A percentile compares a stretch with the other conserved stretches of the same genome.
These are phyloP conservation scores for Globodera rostochiensis DNA, from an alignment of 1,140 invertebrate species.

Conservation along the genomic window DNA sequence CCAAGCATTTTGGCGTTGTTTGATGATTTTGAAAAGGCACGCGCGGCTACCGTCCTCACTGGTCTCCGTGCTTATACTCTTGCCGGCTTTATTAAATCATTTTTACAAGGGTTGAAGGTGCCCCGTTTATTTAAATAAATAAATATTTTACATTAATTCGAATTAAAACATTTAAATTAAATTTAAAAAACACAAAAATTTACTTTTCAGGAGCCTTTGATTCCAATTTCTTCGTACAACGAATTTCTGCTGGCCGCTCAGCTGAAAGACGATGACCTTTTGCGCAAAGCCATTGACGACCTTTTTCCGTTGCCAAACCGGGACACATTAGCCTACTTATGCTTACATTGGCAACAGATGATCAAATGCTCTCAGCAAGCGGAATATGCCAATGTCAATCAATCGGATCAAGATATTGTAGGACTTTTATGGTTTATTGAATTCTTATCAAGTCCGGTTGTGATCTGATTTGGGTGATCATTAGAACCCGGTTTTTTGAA, in stretches of 20 bases:
- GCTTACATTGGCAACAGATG: conserved; percentile 77
- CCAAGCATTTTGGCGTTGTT: not conserved
- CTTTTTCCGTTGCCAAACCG: conserved; percentile 79
- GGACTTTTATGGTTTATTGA: not conserved
- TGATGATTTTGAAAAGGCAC: not conserved
- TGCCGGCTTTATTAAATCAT: conserved; percentile 83
- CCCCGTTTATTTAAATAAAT: not conserved
- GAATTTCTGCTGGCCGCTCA: conserved; percentile 75
- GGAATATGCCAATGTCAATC: not conserved
- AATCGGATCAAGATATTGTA: not conserved
- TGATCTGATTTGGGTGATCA: not conserved
- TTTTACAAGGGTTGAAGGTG: conserved; percentile 66
- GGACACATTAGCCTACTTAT: conserved; percentile 82
- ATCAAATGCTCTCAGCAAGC: conserved; percentile 5
- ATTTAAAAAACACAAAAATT: not conserved
- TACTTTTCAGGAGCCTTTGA: conserved; percentile 75
- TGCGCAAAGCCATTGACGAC: conserved; percentile 74
- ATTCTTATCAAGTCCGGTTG: no score
- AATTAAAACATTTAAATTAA: no score
- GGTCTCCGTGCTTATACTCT: conserved; percentile 76
- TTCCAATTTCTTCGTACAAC: conserved; percentile 76
- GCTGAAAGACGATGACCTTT: conserved; percentile 67
- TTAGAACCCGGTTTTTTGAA: no score
- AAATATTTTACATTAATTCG: no score
- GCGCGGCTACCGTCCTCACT: conserved; percentile 14